These are phyloP conservation scores for Emydoidea blandingii DNA, from an alignment of 2,797 vertebrate genomes.

Conservation along the genomic window DNA sequence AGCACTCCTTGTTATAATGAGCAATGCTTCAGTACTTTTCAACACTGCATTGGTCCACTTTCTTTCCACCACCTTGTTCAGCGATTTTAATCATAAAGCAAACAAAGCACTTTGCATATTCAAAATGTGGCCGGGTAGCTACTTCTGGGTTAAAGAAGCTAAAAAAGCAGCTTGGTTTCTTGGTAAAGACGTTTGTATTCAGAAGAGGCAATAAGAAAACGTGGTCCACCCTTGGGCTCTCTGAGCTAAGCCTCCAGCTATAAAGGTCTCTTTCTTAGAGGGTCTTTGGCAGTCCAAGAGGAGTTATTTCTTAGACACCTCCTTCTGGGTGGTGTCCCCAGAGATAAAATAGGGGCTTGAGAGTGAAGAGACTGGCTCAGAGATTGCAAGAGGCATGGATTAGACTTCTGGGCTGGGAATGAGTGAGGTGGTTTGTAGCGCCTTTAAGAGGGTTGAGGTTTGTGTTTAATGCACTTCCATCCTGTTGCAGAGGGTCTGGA, in stretches of 20 bases:
- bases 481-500: background rate
- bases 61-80: background rate
- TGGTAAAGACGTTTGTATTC: background rate
- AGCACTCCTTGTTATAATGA: background rate
- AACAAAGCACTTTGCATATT: background rate
- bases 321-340: background rate
- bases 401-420: background rate
- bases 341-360: background rate
- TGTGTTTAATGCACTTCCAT: background rate
- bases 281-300: background rate
- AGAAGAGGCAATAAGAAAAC: background rate
- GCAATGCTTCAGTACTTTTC: background rate
- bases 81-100: background rate
- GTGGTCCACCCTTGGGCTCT: background rate
- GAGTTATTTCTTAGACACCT: accelerated
- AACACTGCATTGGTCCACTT: background rate
- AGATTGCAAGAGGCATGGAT: background rate
- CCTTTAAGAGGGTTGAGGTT: background rate
- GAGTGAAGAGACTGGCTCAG: background rate
- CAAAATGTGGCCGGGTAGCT: background rate
- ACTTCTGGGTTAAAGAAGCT: background rate
- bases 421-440: background rate
- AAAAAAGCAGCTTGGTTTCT: background rate
- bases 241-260: background rate
- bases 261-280: background rate